These are phyloP conservation scores for Salminus brasiliensis DNA, from an alignment of 2,113 vertebrate genomes.

Conservation along the genomic window DNA sequence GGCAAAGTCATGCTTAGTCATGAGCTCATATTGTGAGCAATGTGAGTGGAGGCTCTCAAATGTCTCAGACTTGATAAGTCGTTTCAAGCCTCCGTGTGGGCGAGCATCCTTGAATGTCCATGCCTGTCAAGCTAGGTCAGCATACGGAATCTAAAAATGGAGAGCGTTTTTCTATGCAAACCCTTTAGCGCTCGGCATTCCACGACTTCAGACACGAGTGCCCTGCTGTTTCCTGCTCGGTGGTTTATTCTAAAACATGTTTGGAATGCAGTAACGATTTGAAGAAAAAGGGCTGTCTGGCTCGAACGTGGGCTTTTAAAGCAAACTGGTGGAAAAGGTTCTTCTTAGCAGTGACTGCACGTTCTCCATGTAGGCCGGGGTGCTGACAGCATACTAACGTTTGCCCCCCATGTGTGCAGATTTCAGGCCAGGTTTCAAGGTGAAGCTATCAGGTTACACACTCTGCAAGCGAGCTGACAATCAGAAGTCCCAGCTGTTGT, in stretches of 20 bases:
- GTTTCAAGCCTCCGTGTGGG: neutral
- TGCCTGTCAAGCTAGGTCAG: conserved; percentile 10
- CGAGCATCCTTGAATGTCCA: neutral
- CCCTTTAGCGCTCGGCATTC: neutral
- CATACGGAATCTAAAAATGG: conserved; percentile 15
- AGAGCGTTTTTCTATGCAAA: neutral
- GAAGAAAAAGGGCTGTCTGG: too few species aligned
- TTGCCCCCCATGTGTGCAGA: conserved; percentile 42
- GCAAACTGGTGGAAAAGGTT: neutral
- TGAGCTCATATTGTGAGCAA: neutral
- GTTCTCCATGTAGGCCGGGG: conserved; percentile 18
- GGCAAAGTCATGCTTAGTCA: neutral
- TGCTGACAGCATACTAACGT: conserved; percentile 62
- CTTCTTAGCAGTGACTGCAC: neutral
- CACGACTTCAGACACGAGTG: neutral
- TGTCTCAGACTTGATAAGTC: neutral
- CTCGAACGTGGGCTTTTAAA: neutral
- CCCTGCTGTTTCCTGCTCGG: too few species aligned
- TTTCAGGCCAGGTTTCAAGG: conserved; percentile 53
- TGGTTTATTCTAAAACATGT: neutral
- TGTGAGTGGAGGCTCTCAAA: neutral
- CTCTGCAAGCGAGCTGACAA: neutral
- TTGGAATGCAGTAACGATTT: too few species aligned
- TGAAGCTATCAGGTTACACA: conserved; percentile 52
- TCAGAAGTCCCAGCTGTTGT: conserved; percentile 48